Conservation (phyloP, 2,113 vertebrate genomes). For the Triplophysa tibetana region DNA sequence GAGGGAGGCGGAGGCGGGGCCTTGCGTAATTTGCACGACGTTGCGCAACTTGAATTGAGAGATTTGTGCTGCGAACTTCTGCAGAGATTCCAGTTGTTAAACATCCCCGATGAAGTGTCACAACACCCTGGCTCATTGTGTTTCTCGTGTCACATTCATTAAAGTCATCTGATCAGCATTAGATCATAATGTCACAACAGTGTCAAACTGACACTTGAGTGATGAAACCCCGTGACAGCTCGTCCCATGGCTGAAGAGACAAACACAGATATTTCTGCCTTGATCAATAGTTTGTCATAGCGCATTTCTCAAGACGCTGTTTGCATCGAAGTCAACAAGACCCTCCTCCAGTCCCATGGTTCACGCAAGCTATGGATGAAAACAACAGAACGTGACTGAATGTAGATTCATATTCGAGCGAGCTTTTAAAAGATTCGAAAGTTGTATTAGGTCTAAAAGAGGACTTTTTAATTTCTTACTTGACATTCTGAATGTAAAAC, state of each 20-base stretch:
- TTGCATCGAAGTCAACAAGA: not conserved
- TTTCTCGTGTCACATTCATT: slow-evolving; percentile 32
- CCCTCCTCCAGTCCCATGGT: not conserved
- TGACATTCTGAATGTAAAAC: not conserved
- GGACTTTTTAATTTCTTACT: not conserved
- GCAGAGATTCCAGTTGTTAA: not conserved
- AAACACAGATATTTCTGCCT: slow-evolving; percentile 29
- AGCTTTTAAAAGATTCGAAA: not conserved
- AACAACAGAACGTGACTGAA: slow-evolving; percentile 48
- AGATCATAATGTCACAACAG: slow-evolving; percentile 26
- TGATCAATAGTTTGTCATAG: slow-evolving; percentile 37
- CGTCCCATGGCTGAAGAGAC: slow-evolving; percentile 26
- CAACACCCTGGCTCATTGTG: not conserved
- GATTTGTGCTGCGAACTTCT: no score
- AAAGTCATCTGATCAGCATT: slow-evolving; percentile 25
- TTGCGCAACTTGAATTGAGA: no score
- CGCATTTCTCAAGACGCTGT: not conserved
- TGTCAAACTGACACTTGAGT: slow-evolving; percentile 34
- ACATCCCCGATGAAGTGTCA: not conserved
- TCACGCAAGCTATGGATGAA: not conserved
- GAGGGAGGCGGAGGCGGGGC: no score
- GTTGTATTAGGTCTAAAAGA: not conserved
- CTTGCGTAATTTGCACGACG: no score
- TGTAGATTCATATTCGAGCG: slow-evolving; percentile 17
- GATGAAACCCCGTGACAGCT: not conserved